Evolutionary conservation across 35 echinoderm and acorn worm species (phyloP).

Genomic region (Strongylocentrotus purpuratus): DNA sequence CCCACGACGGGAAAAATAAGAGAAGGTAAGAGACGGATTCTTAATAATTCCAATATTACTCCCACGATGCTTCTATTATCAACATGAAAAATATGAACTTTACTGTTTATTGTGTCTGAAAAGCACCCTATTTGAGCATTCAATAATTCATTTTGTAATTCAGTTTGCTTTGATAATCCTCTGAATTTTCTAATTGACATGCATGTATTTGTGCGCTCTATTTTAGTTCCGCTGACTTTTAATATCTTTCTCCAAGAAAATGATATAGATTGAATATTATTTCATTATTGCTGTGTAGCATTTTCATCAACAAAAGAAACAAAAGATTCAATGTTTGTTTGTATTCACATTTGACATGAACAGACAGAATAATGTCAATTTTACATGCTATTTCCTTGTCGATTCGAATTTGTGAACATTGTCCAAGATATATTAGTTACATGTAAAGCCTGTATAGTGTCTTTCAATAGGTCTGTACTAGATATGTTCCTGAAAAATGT

Average conservation of each 20-base stretch:
- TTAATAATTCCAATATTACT: not conserved
- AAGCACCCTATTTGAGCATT: not conserved
- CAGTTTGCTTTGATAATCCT: not conserved
- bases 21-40: conserved; percentile 64
- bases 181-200: not conserved
- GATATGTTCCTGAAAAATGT: too few relatives aligned
- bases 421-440: too few relatives aligned
- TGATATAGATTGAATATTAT: not conserved
- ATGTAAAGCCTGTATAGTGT: too few relatives aligned
- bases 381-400: not conserved
- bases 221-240: not conserved
- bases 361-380: not conserved
- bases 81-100: not conserved
- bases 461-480: too few relatives aligned
- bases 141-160: not conserved
- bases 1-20: conserved; percentile 81
- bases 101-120: not conserved
- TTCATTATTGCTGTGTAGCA: too few relatives aligned
- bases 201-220: not conserved
- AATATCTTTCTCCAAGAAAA: not conserved
- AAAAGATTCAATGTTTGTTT: not conserved
- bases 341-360: not conserved
- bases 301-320: not conserved
- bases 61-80: not conserved
- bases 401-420: too few relatives aligned